These are phyloP conservation scores for Spermophilus dauricus DNA, from an alignment of 2,113 vertebrate genomes.

Conservation along the genomic window DNA sequence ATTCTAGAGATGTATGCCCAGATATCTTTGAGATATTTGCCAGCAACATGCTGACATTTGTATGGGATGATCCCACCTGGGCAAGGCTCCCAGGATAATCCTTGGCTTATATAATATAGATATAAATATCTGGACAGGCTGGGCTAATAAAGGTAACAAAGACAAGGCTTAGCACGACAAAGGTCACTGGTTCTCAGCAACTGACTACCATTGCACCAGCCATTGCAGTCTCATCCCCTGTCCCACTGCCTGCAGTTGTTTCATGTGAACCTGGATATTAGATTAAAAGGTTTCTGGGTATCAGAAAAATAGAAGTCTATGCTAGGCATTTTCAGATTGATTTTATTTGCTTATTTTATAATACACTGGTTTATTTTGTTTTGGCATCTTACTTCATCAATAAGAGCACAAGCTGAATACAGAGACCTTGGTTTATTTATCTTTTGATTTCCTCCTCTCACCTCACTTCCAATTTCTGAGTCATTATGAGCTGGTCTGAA, in stretches of 20 bases:
- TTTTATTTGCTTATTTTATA: conserved; percentile 52
- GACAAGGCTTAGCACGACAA: not conserved
- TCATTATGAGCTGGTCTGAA: not conserved
- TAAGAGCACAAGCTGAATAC: not conserved
- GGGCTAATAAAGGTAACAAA: not conserved
- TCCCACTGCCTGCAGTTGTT: not conserved
- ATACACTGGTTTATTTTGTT: not conserved
- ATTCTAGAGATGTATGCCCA: not conserved
- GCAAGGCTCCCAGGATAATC: not conserved
- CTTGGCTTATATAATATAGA: not conserved
- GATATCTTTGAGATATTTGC: not conserved
- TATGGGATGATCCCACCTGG: not conserved
- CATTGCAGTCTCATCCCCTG: not conserved
- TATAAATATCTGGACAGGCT: not conserved
- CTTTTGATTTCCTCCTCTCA: not conserved
- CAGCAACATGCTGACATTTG: not conserved
- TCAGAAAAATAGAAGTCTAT: not conserved
- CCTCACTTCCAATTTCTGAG: not conserved
- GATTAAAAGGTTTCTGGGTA: not conserved
- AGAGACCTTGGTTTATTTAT: not conserved
- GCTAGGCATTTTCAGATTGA: not conserved
- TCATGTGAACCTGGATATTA: not conserved
- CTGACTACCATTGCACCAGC: accelerated
- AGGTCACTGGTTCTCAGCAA: not conserved
- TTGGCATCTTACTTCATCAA: not conserved